These are phyloP conservation scores for Nothoprocta pentlandii DNA, from an alignment of 2,113 vertebrate species.

Conservation along the genomic window DNA sequence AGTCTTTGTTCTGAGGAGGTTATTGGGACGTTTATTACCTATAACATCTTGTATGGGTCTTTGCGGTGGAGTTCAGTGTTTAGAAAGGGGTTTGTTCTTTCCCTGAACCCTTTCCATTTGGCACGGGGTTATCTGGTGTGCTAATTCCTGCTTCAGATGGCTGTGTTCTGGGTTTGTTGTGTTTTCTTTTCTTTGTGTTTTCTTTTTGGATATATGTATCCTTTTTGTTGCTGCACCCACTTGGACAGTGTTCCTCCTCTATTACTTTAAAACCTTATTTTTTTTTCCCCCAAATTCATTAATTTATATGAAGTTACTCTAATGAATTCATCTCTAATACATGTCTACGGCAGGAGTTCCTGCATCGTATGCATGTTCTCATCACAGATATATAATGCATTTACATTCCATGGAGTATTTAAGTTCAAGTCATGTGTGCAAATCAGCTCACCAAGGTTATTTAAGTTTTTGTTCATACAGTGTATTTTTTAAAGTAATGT, in stretches of 20 bases:
- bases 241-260: not conserved
- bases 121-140: not conserved
- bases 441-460: not conserved
- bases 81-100: not conserved
- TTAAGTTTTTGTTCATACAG: not conserved
- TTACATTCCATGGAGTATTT: not conserved
- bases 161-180: too few species aligned
- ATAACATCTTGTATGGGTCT: not conserved
- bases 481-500: not conserved
- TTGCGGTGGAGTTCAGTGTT: not conserved
- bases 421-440: fast-evolving
- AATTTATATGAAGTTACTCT: not conserved
- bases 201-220: not conserved
- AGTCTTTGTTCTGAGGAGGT: not conserved
- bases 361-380: not conserved
- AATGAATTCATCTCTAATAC: conserved; percentile 1
- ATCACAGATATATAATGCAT: not conserved
- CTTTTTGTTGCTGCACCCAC: not conserved
- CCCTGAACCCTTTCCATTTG: not conserved
- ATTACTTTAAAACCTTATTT: not conserved
- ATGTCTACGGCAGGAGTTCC: not conserved
- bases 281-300: not conserved
- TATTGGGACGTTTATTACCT: not conserved
- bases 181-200: too few species aligned
- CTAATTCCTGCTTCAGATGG: too few species aligned